phyloP scores from a whole-genome alignment of 2,113 vertebrate genomes.

The Macrotus californicus region DNA sequence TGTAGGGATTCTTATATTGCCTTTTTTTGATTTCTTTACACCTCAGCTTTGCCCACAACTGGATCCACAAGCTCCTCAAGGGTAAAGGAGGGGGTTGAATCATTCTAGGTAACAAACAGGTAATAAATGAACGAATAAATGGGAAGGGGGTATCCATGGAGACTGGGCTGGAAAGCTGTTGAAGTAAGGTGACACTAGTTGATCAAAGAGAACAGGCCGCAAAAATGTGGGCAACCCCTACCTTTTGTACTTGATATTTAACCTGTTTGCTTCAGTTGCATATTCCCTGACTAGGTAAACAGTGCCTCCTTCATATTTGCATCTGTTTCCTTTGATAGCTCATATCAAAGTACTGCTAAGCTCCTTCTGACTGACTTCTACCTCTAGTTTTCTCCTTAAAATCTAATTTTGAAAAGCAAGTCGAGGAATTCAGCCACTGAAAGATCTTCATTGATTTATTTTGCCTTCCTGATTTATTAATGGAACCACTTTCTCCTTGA shows the following conservation, averaged over 20 bases:
- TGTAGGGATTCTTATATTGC: neutral
- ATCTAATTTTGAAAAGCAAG: conserved; percentile 41
- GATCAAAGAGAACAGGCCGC: neutral
- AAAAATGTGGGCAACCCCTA: fast-evolving
- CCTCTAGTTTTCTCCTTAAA: conserved; percentile 50
- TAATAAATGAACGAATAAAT: neutral
- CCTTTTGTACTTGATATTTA: neutral
- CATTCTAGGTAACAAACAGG: neutral
- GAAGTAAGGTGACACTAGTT: neutral
- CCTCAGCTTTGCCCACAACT: neutral
- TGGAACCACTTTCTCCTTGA: conserved; percentile 56
- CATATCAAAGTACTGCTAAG: neutral
- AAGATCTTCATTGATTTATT: conserved; percentile 63
- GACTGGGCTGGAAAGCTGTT: neutral
- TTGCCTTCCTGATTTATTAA: conserved; percentile 68
- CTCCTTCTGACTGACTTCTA: neutral
- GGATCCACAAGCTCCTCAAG: neutral
- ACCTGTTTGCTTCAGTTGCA: neutral
- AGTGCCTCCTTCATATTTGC: neutral
- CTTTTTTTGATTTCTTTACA: neutral
- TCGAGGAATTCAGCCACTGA: conserved; percentile 42
- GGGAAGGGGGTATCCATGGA: neutral
- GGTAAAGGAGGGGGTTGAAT: neutral
- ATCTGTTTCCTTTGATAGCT: neutral
- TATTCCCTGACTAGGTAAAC: neutral